Evolutionary conservation across 2,888 invertebrate genomes (phyloP), one percentile per base, ranked within the genome.

Genomic region (Penaeus monodon): DNA sequence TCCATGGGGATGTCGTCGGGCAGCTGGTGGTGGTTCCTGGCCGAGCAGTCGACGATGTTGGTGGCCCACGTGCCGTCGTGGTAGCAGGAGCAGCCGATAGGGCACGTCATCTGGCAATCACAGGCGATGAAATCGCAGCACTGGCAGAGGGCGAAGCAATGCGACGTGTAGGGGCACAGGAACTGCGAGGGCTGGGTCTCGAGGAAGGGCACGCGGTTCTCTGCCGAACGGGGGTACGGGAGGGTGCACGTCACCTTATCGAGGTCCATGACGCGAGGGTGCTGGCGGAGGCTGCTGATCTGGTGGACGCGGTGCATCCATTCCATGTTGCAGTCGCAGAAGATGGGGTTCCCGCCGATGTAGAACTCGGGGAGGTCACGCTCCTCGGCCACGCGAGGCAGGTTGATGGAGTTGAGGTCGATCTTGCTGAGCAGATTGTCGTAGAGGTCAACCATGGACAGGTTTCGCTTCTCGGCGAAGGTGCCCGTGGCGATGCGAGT

Each of bases 51-150:
- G 91, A 98, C 97, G 91, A 98, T 96, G 92, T 98, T 98, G 2
- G 97, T 96, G 33, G 96, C 95, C 97, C 98, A 98, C 84, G 96
- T 95, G 92, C 97, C 96, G 93, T 98, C 98, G 92, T 97, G 97
- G 93, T 97, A 98, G 92, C 98, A 98, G 88, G 96, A 96, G 94
- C 98, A 98, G 92, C 97, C 97, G 77, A 94, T 94, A 79, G 98
- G 98, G 92, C 98, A 98, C 91, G 96, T 97, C 96, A 98, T 98
- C 94, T 98, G 97, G 94, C 98, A 98, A 93, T 98, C 98, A 93
- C 98, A 98, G 83, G 97, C 97, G 92, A 97, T 98, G 93, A 97
- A 98, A 92, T 98, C 97, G 93, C 98, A 98, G 93, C 98, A 98
- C 92, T 97, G 97, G 92, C 98, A 98, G 90, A 97, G 94, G 24